A percentile compares a stretch with the other conserved stretches of the same genome.
Evolutionary conservation across 1,140 invertebrate genomes (phyloP).

Genomic region (Aphelenchoides fujianensis): DNA sequence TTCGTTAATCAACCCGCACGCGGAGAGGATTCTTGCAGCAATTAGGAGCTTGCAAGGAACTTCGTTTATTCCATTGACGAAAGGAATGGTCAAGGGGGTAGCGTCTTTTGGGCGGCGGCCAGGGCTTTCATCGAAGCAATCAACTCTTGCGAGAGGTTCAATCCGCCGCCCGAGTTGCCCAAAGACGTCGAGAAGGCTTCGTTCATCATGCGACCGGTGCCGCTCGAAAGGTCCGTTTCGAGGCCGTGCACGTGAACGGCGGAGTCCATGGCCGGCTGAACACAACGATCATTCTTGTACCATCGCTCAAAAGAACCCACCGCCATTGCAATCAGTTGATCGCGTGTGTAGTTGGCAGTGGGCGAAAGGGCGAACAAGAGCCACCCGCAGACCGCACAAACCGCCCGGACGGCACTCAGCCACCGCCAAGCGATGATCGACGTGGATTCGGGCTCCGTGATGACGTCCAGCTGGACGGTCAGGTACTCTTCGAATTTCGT

Average conservation of each 20-base stretch:
- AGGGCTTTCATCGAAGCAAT: not conserved
- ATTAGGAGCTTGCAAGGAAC: too few species aligned
- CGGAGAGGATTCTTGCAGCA: too few species aligned
- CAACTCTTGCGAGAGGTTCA: constrained; percentile 12
- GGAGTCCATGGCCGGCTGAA: not conserved
- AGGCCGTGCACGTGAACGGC: not conserved
- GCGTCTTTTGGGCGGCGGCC: not conserved
- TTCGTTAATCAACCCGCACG: too few species aligned
- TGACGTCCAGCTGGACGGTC: not conserved
- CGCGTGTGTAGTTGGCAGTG: constrained; percentile 25
- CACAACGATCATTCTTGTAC: not conserved
- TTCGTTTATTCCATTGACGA: too few species aligned
- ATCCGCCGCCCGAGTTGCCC: not conserved
- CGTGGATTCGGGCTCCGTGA: constrained; percentile 1
- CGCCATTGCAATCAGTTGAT: constrained; percentile 15
- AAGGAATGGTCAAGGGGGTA: too few species aligned
- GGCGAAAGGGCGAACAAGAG: constrained; percentile 26
- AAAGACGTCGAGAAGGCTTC: constrained; percentile 7
- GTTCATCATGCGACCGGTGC: not conserved
- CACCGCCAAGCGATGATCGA: constrained; percentile 11
- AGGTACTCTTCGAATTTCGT: constrained; percentile 23
- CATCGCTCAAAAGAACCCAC: not conserved
- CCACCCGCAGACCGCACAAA: constrained; percentile 25
- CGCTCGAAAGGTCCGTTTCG: not conserved
- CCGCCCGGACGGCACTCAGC: constrained; percentile 20